A percentile compares a stretch with the other conserved stretches of the same genome.
phyloP scores from a whole-genome alignment of 2,888 invertebrate genomes.

The Mimas tiliae region DNA sequence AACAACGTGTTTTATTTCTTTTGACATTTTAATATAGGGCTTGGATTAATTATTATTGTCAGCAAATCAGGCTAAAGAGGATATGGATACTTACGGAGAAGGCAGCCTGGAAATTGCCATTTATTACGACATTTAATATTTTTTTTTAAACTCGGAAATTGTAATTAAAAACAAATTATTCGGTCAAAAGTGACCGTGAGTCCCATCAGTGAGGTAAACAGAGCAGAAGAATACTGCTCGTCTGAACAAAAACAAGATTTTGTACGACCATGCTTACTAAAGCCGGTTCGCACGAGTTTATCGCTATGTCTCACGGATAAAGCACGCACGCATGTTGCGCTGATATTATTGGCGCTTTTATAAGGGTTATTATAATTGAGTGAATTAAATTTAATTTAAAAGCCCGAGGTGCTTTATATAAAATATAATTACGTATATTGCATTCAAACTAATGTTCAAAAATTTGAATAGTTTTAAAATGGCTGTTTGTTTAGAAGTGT shows the following conservation, averaged over 20 bases:
- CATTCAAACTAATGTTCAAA: neutral
- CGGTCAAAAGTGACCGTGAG: neutral
- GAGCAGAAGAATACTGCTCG: conserved; percentile 13
- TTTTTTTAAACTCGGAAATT: neutral
- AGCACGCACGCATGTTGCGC: conserved; percentile 48
- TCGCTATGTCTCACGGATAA: conserved; percentile 48
- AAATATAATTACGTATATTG: neutral
- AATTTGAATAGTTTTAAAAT: conserved; percentile 7
- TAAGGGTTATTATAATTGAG: neutral
- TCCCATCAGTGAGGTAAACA: conserved; percentile 1
- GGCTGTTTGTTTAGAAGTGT: conserved; percentile 30
- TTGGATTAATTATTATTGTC: neutral
- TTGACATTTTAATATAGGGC: neutral
- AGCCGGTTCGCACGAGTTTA: conserved; percentile 40
- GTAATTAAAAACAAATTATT: neutral
- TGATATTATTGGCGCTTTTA: neutral
- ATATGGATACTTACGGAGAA: too few relatives aligned
- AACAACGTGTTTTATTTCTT: neutral
- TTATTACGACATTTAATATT: neutral
- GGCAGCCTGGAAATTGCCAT: too few relatives aligned
- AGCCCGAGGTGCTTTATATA: neutral
- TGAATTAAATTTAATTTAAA: conserved; percentile 1
- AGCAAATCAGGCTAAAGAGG: neutral
- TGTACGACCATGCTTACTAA: conserved; percentile 24
- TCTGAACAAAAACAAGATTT: conserved; percentile 38